Evolutionary conservation across 2,888 invertebrate genomes (phyloP), one percentile per base, ranked within the genome.

Genomic region (Plagodis pulveraria): DNA sequence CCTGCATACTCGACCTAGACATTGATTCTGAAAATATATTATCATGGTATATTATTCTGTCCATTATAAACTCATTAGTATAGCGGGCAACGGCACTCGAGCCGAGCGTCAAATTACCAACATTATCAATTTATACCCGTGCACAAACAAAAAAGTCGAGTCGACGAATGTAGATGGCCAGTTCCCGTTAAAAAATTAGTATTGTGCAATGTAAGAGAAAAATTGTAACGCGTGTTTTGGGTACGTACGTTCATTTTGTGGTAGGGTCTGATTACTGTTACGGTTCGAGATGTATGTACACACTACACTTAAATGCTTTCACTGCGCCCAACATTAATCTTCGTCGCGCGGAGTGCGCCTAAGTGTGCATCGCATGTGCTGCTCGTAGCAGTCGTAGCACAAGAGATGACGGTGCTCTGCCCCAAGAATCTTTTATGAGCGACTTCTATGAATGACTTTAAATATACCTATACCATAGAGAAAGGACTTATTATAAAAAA

Each of bases 1-100:
- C 51, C 58, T 56, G 56, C 51, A 48, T 46, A 52, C 51, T 77
- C 83, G 87, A 87, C 87, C 89, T 90, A 91, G 90, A 91, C 91
- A 90, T 90, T 89, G 90, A 91, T 88, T 86, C 81, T 76, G 78
- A 86, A 87, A 89, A 86, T 89, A 88, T 90, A 89, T 89, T 82
- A 91, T 91, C 86, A 88, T 86, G 79, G 77, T 74, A 83, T 86
- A 87, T 86, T 87, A 90, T 89, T 86, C 80, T 83, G 83, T 85
- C 87, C 91, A 92, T 92, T 92, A 92, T 91, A 92, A 91, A 89
- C 84, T 89, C 91, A 91, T 92, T 91, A 91, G 91, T 86, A 85
- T 87, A 86, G 85, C 90, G 89, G 82, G 84, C 90, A 90, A 92
- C 91, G 91, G 91, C 88, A 90, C 88, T 90, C 83, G 83, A 74